Conservation (phyloP, 1,140 invertebrate species). For the Drosophila sp. region DNA sequence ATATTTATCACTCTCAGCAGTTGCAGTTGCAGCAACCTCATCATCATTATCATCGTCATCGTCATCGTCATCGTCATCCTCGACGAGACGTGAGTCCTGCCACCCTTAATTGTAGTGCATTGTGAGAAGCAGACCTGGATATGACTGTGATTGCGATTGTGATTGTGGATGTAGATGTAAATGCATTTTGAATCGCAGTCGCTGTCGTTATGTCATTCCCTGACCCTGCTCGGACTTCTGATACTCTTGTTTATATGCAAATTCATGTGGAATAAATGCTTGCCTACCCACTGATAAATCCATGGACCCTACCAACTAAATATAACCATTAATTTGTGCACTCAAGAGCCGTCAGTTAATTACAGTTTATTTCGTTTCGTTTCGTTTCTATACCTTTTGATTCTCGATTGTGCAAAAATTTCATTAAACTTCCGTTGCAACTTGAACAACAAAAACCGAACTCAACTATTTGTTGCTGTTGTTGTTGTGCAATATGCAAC, state of each 20-base stretch:
- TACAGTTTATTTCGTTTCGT: slow-evolving; percentile 67
- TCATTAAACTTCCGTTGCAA: slow-evolving; percentile 60
- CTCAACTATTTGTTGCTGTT: slow-evolving; percentile 28
- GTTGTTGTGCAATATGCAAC: slow-evolving; percentile 30
- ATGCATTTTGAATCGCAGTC: slow-evolving; percentile 56
- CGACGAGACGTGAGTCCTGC: background rate
- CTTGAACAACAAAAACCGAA: slow-evolving; percentile 15
- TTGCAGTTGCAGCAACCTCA: slow-evolving; percentile 19
- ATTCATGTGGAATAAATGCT: slow-evolving; percentile 74
- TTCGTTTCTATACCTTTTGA: slow-evolving; percentile 17
- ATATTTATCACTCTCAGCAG: slow-evolving; percentile 73
- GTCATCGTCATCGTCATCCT: slow-evolving; percentile 5
- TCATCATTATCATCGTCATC: no score
- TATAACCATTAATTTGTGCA: slow-evolving; percentile 39
- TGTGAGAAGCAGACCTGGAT: slow-evolving; percentile 34
- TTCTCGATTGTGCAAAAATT: slow-evolving; percentile 48
- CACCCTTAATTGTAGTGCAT: slow-evolving; percentile 72
- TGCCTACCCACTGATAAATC: slow-evolving; percentile 8
- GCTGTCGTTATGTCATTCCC: slow-evolving; percentile 32
- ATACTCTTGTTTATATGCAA: slow-evolving; percentile 53
- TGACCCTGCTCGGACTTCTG: slow-evolving; percentile 37
- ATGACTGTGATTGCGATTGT: background rate
- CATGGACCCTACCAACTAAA: background rate
- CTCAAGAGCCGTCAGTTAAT: slow-evolving; percentile 57
- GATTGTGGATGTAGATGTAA: slow-evolving; percentile 8